Base-by-base conservation (phyloP, 1,140 invertebrate genomes). In the Stegodyphus dumicola region DNA sequence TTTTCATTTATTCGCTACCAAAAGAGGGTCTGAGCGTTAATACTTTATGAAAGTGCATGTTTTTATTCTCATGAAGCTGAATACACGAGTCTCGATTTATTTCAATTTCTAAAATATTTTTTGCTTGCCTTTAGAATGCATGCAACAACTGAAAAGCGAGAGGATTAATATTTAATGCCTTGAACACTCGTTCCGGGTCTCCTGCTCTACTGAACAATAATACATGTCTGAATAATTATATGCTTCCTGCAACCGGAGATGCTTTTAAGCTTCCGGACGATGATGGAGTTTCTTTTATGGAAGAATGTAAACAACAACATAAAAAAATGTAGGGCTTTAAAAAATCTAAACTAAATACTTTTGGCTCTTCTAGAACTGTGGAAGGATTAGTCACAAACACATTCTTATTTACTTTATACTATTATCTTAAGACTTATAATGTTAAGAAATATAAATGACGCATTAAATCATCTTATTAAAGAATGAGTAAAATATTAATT, bases 11-110 rank as follows among this genome's bases (percentile, higher is more conserved):
- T 77, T 49, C 76, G 67, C 54, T 18, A 64, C 13, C 65, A 77
- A 67, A 67, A n/a, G 49, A 67, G 76, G 2, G 49, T 13, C 60
- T 52, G 11, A 49, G 74, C 51, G 52, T 77, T 77, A 77, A 77
- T 77, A 77, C 51, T 77, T 77, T 77, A 77, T 65, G 76, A 77
- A 77, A 65, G 49, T n/a, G 76, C 13, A 64, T 66, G 76, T 77
- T 77, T 77, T 77, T 77, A 77, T 77, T 67, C 76, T 67, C 76
- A 51, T 77, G 60, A 77, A 67, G 60, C 67, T 67, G 76, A 66
- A 77, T 77, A 18, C 76, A 17, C 15, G 49, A 9, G 13, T 18
- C 76, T 77, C 76, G 76, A 77, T 77, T 77, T 77, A 66, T 77
- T 77, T 77, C 76, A 77, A 77, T 77, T 77, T 77, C 76, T 52